A percentile compares a stretch with the other conserved stretches of the same genome.
These are phyloP conservation scores for Marcusenius ussheri DNA, from an alignment of 2,113 vertebrate genomes.

Conservation along the genomic window DNA sequence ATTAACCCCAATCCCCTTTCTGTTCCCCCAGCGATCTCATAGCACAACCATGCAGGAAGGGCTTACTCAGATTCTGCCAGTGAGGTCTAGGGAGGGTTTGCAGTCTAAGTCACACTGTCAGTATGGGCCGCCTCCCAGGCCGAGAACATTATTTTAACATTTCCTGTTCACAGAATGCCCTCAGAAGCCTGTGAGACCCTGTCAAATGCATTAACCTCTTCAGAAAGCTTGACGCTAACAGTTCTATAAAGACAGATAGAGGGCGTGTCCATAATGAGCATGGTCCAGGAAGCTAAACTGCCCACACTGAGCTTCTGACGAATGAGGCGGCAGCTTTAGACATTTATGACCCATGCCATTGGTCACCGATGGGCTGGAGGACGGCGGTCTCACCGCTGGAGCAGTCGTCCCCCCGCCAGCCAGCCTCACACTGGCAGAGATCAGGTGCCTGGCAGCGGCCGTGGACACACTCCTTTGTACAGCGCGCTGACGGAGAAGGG, in stretches of 20 bases:
- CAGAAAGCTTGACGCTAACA: neutral
- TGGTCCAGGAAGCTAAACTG: neutral
- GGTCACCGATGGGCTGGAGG: neutral
- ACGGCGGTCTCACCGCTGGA: constrained; percentile 72
- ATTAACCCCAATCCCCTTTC: constrained; percentile 36
- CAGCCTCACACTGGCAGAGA: constrained; percentile 78
- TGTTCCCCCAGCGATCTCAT: constrained; percentile 49
- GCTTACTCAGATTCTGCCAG: constrained; percentile 41
- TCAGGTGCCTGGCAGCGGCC: constrained; percentile 80
- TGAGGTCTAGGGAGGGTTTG: constrained; percentile 28
- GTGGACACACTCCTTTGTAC: constrained; percentile 80
- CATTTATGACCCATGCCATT: neutral
- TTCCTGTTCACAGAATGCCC: constrained; percentile 34
- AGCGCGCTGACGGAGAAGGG: constrained; percentile 59
- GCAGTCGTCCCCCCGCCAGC: constrained; percentile 78
- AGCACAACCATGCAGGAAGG: constrained; percentile 56
- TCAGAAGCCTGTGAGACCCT: constrained; percentile 34
- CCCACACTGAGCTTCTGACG: neutral
- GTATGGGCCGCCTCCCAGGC: neutral
- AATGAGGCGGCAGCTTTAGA: neutral
- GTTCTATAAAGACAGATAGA: neutral
- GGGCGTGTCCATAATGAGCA: neutral
- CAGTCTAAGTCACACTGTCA: neutral
- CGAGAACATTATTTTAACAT: constrained; percentile 35
- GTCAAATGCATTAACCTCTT: neutral